These are phyloP conservation scores for Cryptomyrus ogoouensis DNA, from an alignment of 2,113 vertebrate species.

Conservation along the genomic window DNA sequence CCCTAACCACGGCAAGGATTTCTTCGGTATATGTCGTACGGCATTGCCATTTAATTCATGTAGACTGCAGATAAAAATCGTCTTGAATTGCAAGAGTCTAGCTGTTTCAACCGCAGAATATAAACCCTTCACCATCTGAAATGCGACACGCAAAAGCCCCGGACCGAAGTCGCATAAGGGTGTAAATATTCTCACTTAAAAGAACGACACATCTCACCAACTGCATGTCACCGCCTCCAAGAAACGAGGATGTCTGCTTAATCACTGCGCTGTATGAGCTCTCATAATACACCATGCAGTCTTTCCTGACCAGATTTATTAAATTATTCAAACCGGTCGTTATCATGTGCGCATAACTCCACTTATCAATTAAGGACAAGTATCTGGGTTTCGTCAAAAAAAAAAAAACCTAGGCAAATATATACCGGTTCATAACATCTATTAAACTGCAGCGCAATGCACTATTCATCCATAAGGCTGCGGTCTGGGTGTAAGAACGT, in stretches of 20 bases:
- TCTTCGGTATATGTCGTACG: constrained; percentile 43
- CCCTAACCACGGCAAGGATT: constrained; percentile 12
- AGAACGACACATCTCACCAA: constrained; percentile 11
- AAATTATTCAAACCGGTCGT: constrained; percentile 29
- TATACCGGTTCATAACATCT: neutral
- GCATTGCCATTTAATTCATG: constrained; percentile 33
- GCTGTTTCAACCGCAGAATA: constrained; percentile 5
- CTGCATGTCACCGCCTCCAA: constrained; percentile 4
- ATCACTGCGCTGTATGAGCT: neutral
- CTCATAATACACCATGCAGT: constrained; percentile 33
- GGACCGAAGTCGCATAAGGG: neutral
- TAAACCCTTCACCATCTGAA: neutral
- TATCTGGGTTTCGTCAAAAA: constrained; percentile 26
- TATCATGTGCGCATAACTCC: constrained; percentile 32
- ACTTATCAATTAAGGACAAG: constrained; percentile 34
- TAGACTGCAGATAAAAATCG: constrained; percentile 32
- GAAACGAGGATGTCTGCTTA: constrained; percentile 32
- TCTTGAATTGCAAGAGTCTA: neutral
- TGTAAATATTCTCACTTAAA: neutral
- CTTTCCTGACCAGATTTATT: constrained; percentile 50
- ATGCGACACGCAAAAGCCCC: neutral
- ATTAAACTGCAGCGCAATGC: neutral
- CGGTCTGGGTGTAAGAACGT: neutral
- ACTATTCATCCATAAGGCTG: neutral
- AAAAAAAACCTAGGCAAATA: neutral